Base-by-base conservation (phyloP, 2,797 vertebrate genomes). In the Enteromius paludinosus region DNA sequence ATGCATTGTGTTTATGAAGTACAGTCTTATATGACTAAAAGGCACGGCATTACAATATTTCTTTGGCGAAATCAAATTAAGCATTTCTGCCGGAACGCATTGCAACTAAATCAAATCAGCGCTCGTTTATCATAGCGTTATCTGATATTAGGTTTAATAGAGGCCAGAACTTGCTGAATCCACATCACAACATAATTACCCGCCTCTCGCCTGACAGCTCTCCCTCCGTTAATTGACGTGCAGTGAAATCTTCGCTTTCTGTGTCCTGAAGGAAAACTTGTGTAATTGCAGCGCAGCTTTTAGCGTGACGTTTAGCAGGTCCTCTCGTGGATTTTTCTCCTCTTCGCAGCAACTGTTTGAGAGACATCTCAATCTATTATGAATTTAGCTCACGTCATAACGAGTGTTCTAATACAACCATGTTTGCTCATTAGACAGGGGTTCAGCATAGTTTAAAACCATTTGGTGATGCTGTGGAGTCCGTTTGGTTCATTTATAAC, bases 11-110 rank as follows among this genome's bases (percentile, higher is more conserved):
- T 54, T 66, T 56, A 74, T 74, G 43, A 54, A 74, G n/a, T 28
- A 25, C 10, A 65, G 61, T 66, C 71, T 74, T 43, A 56, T 81
- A 61, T 77, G 56, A 66, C 71, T 74, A 54, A 66, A 80, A 75
- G 71, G 47, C 61, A 74, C 3, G 23, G 23, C 64, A n/a, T 2
- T n/a, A 73, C 59, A 28, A 52, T 23, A 30, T 43, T 49, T 64
- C 15, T 5, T 25, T 65, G 72, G 11, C 61, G 1, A 52, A 81
- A 81, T 81, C n/a, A 65, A 73, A 73, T 52, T 20, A 14, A 10
- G 30, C 2, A n/a, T 72, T 71, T 72, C 20, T 73, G 56, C 56
- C 5, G 0, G 59, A 81, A 81, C 12, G 0, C 61, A 65, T 14
- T 38, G 79, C 49, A 23, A 25, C 33, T 54, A 65, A 74, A 74